Percentiles rank a stretch among this genome's conserved stretches.
Conservation (phyloP, 2,113 vertebrate species). For the Heloderma charlesbogerti region DNA sequence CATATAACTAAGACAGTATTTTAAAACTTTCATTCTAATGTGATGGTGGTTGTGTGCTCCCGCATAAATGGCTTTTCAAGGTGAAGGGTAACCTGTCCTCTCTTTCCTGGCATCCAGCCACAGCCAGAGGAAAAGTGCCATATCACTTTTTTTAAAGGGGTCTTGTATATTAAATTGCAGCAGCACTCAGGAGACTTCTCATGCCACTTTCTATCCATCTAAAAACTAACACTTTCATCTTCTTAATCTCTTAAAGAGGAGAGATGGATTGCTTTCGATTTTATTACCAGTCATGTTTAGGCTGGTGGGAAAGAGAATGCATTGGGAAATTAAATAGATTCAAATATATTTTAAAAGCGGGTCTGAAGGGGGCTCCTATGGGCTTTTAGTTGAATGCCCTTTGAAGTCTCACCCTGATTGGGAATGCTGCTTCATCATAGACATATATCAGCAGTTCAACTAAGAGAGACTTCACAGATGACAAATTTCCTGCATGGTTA, state of each 20-base stretch:
- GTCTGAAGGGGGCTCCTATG: no score
- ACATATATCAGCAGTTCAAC: background rate
- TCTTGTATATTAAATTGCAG: conserved; percentile 12
- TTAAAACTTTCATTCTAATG: background rate
- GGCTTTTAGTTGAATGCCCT: no score
- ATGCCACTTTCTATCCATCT: conserved; percentile 1
- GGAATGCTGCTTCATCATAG: no score
- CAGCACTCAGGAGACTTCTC: background rate
- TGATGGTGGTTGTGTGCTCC: background rate
- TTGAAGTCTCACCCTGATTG: no score
- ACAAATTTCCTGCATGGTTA: background rate
- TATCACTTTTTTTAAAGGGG: background rate
- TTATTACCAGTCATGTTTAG: background rate
- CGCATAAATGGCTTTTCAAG: conserved; percentile 19
- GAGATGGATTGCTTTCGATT: background rate
- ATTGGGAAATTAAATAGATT: background rate
- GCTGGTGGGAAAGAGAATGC: background rate
- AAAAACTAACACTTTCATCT: background rate
- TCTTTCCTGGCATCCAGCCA: background rate
- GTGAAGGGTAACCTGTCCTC: background rate
- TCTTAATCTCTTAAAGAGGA: conserved; percentile 11
- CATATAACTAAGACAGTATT: background rate
- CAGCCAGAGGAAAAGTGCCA: background rate
- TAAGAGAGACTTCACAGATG: background rate
- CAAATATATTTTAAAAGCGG: background rate